Percentiles rank a stretch among this genome's conserved stretches.
Conservation (phyloP, 2,888 invertebrate genomes). For the Tanypteryx hageni region DNA sequence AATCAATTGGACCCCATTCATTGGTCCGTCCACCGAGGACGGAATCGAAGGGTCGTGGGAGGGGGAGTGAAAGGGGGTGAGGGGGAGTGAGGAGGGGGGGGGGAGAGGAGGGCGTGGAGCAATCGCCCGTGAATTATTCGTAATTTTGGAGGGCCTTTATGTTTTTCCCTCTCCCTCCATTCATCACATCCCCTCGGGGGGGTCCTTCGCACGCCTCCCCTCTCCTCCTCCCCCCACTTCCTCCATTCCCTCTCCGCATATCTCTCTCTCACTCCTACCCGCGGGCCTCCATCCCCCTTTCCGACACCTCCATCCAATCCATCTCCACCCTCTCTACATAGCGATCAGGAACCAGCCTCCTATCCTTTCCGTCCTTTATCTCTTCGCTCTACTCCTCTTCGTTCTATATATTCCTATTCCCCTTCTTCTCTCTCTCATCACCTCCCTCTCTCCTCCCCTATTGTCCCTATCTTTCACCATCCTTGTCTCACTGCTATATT, state of each 20-base stretch:
- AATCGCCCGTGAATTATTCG: constrained; percentile 56
- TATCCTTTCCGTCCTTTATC: neutral
- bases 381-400: neutral
- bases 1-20: constrained; percentile 55
- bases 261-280: neutral
- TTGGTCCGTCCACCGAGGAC: constrained; percentile 7
- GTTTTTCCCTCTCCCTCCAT: neutral
- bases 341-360: neutral
- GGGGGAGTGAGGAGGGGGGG: neutral
- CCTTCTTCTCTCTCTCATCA: neutral
- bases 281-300: neutral
- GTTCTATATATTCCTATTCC: neutral
- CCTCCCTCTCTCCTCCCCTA: neutral
- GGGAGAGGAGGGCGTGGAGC: neutral
- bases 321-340: neutral
- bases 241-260: neutral
- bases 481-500: neutral
- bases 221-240: neutral
- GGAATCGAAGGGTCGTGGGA: constrained; percentile 56
- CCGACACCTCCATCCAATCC: constrained; percentile 4
- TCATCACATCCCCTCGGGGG: neutral
- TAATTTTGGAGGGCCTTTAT: constrained; percentile 55
- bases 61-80: neutral
- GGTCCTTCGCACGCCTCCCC: neutral
- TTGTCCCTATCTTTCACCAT: neutral